Evolutionary conservation across 2,797 vertebrate species (phyloP).

Genomic region (Euthynnus affinis): DNA sequence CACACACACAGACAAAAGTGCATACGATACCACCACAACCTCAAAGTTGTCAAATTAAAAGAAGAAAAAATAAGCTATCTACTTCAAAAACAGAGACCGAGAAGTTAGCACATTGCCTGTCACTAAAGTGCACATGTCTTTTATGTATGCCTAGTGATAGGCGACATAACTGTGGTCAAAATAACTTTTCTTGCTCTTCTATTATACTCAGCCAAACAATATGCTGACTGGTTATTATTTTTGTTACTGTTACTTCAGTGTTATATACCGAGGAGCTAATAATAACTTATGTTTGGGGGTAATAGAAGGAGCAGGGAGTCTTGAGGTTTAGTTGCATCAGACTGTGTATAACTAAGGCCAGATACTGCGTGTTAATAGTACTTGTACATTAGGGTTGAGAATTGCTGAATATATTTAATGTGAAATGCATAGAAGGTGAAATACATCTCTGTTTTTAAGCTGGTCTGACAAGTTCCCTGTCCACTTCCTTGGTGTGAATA

Average conservation of each 20-base stretch:
- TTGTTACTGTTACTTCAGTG: conserved; percentile 18
- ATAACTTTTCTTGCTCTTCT: conserved; percentile 13
- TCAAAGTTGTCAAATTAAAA: conserved; percentile 57
- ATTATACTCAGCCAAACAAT: conserved; percentile 16
- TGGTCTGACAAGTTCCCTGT: conserved; percentile 76
- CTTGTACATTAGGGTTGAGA: conserved; percentile 28
- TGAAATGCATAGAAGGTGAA: conserved; percentile 54
- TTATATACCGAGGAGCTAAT: conserved; percentile 30
- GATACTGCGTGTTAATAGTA: not conserved
- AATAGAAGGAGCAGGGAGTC: conserved; percentile 5
- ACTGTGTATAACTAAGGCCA: not conserved
- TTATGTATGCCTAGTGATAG: conserved; percentile 12
- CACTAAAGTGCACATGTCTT: conserved; percentile 39
- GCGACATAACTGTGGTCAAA: conserved; percentile 49
- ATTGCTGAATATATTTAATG: conserved; percentile 43
- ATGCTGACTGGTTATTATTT: conserved; percentile 37
- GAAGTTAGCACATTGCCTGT: conserved; percentile 39
- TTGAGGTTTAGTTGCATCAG: conserved; percentile 15
- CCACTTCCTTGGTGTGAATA: conserved; percentile 82
- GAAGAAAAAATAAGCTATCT: conserved; percentile 42
- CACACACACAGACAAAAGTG: conserved; percentile 4
- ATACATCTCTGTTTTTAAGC: conserved; percentile 64
- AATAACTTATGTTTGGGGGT: conserved; percentile 39
- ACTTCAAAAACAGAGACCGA: conserved; percentile 11
- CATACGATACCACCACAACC: conserved; percentile 20